Percentiles rank a stretch among this genome's conserved stretches.
phyloP scores from a whole-genome alignment of 2,113 vertebrate species.

The Scopus umbretta region DNA sequence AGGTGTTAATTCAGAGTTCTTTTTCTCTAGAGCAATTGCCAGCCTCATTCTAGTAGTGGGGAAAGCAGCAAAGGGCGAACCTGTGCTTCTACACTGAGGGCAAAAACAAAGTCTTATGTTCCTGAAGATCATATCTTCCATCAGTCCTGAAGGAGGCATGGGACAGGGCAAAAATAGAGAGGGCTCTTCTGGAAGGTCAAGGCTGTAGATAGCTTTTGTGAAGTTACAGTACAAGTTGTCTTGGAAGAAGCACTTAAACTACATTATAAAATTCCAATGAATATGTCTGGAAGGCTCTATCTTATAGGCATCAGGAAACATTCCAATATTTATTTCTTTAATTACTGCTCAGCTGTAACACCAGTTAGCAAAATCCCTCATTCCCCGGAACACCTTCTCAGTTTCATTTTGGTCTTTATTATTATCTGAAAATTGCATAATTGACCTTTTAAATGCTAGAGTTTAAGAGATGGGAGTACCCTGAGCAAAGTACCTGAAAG shows the following conservation, averaged over 20 bases:
- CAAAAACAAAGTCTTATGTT: background rate
- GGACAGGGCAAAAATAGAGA: background rate
- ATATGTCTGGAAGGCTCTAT: background rate
- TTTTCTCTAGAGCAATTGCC: background rate
- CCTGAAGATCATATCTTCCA: background rate
- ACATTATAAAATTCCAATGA: background rate
- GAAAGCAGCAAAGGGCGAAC: background rate
- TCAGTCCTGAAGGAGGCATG: background rate
- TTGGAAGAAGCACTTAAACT: background rate
- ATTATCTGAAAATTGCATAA: background rate
- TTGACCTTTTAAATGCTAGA: background rate
- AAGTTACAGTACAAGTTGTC: background rate
- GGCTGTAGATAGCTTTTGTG: background rate
- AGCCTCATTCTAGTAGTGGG: background rate
- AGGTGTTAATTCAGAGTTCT: background rate
- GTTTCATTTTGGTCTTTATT: background rate
- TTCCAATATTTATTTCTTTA: background rate
- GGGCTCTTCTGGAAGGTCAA: background rate
- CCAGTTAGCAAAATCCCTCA: background rate
- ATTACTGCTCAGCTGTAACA: background rate
- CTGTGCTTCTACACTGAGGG: background rate
- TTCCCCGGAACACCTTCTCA: background rate
- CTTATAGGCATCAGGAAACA: background rate
- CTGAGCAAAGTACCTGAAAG: background rate
- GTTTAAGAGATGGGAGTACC: background rate